These are phyloP conservation scores for Anodontia alba DNA, from an alignment of 2,888 invertebrate genomes.

Conservation along the genomic window DNA sequence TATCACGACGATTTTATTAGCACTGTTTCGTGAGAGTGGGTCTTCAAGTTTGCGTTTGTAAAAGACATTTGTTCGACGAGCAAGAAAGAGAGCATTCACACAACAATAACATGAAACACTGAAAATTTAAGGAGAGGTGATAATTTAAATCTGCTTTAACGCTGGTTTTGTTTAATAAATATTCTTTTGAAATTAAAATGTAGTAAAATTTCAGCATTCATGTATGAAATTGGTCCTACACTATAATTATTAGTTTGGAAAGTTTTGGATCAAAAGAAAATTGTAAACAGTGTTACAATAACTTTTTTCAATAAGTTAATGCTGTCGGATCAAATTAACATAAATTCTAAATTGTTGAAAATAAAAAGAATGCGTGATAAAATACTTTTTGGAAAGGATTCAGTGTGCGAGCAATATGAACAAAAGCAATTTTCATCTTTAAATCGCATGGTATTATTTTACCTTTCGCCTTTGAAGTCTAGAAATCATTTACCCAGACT, in stretches of 20 bases:
- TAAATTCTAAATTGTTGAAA: constrained; percentile 1
- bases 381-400: neutral
- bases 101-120: constrained; percentile 1
- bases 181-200: constrained; percentile 13
- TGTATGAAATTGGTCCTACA: neutral
- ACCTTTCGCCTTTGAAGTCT: neutral
- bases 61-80: neutral
- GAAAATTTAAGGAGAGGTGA: neutral
- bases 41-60: constrained; percentile 2
- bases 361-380: constrained; percentile 14
- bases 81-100: constrained; percentile 4
- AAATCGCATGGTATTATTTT: constrained; percentile 4
- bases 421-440: constrained; percentile 8
- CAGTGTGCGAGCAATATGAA: constrained; percentile 8
- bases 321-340: constrained; percentile 1
- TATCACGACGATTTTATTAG: too few species aligned
- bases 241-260: constrained; percentile 12
- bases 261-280: constrained; percentile 11
- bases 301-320: constrained; percentile 8
- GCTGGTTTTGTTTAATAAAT: constrained; percentile 9
- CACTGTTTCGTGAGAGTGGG: neutral
- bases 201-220: constrained; percentile 8
- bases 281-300: constrained; percentile 4
- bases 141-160: constrained; percentile 9
- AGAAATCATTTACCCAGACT: neutral